Percentiles rank a stretch among this genome's conserved stretches.
These are phyloP conservation scores for Drosophila persimilis DNA, from an alignment of 1,140 invertebrate genomes.

Conservation along the genomic window DNA sequence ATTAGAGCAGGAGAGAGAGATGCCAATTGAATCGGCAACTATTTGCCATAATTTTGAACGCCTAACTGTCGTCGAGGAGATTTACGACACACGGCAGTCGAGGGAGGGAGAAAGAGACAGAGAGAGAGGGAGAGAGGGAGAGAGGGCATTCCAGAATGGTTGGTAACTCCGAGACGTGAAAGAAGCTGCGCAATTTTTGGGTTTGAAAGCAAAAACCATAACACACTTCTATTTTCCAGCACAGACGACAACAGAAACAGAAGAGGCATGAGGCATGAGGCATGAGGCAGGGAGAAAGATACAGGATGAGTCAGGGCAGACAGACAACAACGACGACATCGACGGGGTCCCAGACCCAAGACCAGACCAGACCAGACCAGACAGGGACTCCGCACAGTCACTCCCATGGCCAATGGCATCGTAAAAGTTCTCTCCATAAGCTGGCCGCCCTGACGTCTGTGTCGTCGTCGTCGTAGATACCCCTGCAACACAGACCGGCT, in stretches of 20 bases:
- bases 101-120: too few species aligned
- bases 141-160: conserved; percentile 1
- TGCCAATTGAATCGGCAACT: conserved; percentile 8
- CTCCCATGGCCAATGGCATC: conserved; percentile 54
- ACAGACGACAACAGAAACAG: conserved; percentile 10
- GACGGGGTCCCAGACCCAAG: conserved; percentile 28
- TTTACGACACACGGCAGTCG: conserved; percentile 10
- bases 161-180: neutral
- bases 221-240: conserved; percentile 51
- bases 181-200: conserved; percentile 47
- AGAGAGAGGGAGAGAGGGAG: conserved; percentile 4
- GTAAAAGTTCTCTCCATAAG: conserved; percentile 36
- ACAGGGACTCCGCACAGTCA: too few species aligned
- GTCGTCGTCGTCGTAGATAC: conserved; percentile 17
- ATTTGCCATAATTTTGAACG: conserved; percentile 18
- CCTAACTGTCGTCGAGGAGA: neutral
- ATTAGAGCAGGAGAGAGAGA: too few species aligned
- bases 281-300: too few species aligned
- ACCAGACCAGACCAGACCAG: conserved; percentile 17
- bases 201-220: conserved; percentile 31
- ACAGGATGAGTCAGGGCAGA: too few species aligned
- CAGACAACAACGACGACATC: too few species aligned
- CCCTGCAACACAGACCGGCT: neutral
- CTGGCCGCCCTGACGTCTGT: conserved; percentile 11
- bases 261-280: too few species aligned